phyloP scores from a whole-genome alignment of 1,140 invertebrate species.

The Agrilus planipennis region DNA sequence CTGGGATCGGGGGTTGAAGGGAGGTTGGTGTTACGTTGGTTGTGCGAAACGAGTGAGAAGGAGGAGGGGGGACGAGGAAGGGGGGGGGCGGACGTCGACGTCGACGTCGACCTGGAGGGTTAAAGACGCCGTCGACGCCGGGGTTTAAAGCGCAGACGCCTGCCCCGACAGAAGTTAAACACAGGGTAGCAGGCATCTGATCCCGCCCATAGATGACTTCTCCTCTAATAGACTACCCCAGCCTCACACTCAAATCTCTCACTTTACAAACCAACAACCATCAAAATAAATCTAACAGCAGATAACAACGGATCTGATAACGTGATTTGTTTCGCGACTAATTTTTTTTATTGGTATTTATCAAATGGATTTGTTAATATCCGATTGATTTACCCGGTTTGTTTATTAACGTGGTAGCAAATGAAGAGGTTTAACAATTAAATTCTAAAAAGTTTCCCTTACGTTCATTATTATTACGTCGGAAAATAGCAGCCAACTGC shows the following conservation, averaged over 20 bases:
- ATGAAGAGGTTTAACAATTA: too few species aligned
- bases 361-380: too few species aligned
- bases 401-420: too few species aligned
- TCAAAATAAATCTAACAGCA: conserved; percentile 1
- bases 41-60: too few species aligned
- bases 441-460: too few species aligned
- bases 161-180: conserved; percentile 32
- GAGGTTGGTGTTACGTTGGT: too few species aligned
- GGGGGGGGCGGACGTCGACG: conserved; percentile 9
- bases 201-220: conserved; percentile 29
- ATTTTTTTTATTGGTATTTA: too few species aligned
- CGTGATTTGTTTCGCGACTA: neutral
- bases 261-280: conserved; percentile 6
- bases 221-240: conserved; percentile 14
- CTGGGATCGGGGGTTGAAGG: too few species aligned
- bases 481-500: too few species aligned
- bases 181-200: conserved; percentile 32
- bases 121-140: neutral
- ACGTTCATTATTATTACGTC: too few species aligned
- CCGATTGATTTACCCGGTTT: too few species aligned
- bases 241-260: conserved; percentile 7
- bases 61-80: conserved; percentile 11
- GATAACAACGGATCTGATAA: neutral
- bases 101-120: neutral
- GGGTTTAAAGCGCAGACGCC: conserved; percentile 14